These are phyloP conservation scores for Psittacara wagleri DNA, from an alignment of 2,113 vertebrate genomes.

Conservation along the genomic window DNA sequence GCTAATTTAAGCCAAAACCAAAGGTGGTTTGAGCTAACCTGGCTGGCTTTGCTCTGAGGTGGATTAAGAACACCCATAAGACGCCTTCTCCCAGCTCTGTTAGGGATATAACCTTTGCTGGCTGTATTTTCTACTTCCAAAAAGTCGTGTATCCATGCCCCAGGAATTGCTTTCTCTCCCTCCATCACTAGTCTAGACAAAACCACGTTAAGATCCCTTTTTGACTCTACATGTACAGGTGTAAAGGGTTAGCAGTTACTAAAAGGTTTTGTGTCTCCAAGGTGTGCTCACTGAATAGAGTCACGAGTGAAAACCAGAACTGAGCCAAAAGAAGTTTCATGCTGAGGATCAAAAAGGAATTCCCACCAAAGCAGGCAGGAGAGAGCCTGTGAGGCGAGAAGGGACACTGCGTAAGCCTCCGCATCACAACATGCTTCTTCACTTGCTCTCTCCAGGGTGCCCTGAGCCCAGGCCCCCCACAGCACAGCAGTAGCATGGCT, in stretches of 20 bases:
- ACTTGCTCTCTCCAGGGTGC: background rate
- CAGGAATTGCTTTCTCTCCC: background rate
- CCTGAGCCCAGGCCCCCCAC: background rate
- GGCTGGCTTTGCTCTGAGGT: background rate
- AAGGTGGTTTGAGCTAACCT: conserved; percentile 52
- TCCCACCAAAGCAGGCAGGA: background rate
- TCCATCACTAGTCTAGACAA: conserved; percentile 1
- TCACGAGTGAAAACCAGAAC: background rate
- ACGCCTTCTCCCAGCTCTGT: background rate
- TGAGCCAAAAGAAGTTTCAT: background rate
- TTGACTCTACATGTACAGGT: background rate
- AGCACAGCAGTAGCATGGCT: fast-evolving
- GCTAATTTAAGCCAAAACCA: conserved; percentile 12
- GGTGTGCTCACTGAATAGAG: background rate
- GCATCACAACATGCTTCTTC: fast-evolving
- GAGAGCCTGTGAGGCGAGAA: background rate
- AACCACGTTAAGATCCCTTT: background rate
- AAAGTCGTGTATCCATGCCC: background rate
- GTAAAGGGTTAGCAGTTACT: background rate
- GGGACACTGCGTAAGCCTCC: background rate
- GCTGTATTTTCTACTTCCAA: background rate
- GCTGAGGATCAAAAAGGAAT: background rate
- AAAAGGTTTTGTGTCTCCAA: background rate
- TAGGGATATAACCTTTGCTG: background rate
- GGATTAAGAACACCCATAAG: background rate